Base-by-base conservation (phyloP, 2,888 invertebrate genomes). In the Bellardia bayeri region DNA sequence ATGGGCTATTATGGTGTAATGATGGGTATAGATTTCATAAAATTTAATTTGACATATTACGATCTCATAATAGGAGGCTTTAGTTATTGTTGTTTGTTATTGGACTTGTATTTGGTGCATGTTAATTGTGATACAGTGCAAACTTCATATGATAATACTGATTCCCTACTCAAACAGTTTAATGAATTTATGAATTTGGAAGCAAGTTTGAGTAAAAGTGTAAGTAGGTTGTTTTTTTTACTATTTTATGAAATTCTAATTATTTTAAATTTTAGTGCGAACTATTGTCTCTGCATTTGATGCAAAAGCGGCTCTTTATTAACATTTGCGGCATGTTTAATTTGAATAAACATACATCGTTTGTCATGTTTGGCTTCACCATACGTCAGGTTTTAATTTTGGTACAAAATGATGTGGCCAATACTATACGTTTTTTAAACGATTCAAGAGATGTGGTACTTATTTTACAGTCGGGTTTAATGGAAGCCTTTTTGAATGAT, bases 341-440 rank as follows among this genome's bases (percentile, higher is more conserved):
- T 23, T 23, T 85, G 11, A 85, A 85, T 63, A 80, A 75, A 8
- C 13, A 75, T 9, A 51, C 61, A 42, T 85, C 80, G 1, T 74
- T 85, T 51, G 13, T 75, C 6, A 69, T 85, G 14, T 37, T 72
- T 9, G 80, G 80, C 14, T 85, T 75, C 61, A 80, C 63, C 33
- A 33, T 85, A 42, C 30, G 54, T 2, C 80, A 85, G 2, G 63
- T 85, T 0, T 14, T 85, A 3, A 80, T 80, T 69, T 63, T 85
- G 54, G 66, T 85, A 11, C 85, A 85, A 68, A 85, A 69, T 54
- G 80, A 85, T 80, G n/a, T 85, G 49, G 80, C 79, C 30, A 83
- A 33, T 49, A 42, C 45, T 2, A 40, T 54, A 40, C 66, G 78
- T 6, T 40, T 23, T 14, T 16, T 74, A 7, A 45, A 11, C 0